Evolutionary conservation across 2,113 vertebrate genomes (phyloP).

Genomic region (Sterrhoptilus dennistouni): DNA sequence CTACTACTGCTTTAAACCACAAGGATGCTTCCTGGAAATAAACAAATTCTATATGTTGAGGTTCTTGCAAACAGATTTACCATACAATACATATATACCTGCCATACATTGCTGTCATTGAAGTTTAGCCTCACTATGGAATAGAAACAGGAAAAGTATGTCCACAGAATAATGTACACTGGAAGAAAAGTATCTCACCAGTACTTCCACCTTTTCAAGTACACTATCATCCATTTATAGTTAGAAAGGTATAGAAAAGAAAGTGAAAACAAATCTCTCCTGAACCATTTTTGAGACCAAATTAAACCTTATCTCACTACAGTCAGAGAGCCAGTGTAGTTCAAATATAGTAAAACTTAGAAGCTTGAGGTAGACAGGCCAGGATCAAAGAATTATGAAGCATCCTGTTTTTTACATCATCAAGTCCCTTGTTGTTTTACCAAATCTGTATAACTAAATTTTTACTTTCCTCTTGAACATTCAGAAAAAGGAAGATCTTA

Average conservation of each 20-base stretch:
- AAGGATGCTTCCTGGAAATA: neutral
- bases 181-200: neutral
- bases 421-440: neutral
- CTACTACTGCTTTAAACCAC: neutral
- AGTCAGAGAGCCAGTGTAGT: neutral
- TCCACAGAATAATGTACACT: neutral
- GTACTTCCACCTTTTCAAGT: neutral
- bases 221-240: neutral
- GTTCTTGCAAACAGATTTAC: neutral
- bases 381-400: neutral
- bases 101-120: accelerated
- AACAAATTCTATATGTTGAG: neutral
- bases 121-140: neutral
- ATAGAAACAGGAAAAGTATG: neutral
- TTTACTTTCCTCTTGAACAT: neutral
- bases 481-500: neutral
- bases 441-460: neutral
- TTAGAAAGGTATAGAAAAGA: neutral
- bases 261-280: neutral
- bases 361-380: neutral
- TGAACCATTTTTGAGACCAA: neutral
- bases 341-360: neutral
- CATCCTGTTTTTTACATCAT: neutral
- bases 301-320: neutral
- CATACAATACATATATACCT: no score